Evolutionary conservation across 1,140 invertebrate genomes (phyloP).

Genomic region (Neocloeon triangulifer): DNA sequence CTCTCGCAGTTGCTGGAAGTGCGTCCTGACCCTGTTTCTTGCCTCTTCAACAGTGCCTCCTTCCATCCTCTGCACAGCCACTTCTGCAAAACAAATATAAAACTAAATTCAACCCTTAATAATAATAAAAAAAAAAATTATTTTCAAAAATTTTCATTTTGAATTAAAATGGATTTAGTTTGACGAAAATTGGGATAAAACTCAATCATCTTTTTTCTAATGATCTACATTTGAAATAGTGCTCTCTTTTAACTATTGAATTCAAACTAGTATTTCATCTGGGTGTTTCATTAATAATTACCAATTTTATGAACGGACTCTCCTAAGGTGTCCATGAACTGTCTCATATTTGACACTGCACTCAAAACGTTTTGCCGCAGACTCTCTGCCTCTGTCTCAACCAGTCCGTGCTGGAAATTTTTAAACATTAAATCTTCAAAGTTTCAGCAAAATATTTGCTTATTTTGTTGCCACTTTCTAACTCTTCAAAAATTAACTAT

Average conservation of each 20-base stretch:
- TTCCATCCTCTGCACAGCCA: slow-evolving; percentile 19
- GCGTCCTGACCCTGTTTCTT: slow-evolving; percentile 22
- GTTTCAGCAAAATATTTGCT: neutral
- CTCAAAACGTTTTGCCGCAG: slow-evolving; percentile 23
- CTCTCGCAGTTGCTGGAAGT: slow-evolving; percentile 29
- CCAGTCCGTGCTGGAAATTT: slow-evolving; percentile 22
- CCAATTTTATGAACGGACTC: slow-evolving; percentile 27
- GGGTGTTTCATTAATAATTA: slow-evolving; percentile 10
- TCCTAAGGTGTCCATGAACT: slow-evolving; percentile 31
- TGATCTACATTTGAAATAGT: too few species aligned
- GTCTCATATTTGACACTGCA: slow-evolving; percentile 26
- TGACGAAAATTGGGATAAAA: too few species aligned
- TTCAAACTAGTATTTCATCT: too few species aligned
- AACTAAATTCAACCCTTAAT: neutral
- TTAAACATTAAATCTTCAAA: slow-evolving; percentile 1
- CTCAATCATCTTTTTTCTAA: too few species aligned
- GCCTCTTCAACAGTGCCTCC: slow-evolving; percentile 24
- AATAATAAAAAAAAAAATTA: neutral
- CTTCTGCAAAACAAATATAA: slow-evolving; percentile 14
- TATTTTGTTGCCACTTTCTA: neutral
- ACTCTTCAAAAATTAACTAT: neutral
- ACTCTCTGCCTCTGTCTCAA: slow-evolving; percentile 33
- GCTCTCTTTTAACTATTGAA: too few species aligned
- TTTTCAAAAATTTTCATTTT: neutral
- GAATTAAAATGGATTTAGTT: too few species aligned